These are phyloP conservation scores for Uropsilus gracilis DNA, from an alignment of 2,113 vertebrate genomes.

Conservation along the genomic window DNA sequence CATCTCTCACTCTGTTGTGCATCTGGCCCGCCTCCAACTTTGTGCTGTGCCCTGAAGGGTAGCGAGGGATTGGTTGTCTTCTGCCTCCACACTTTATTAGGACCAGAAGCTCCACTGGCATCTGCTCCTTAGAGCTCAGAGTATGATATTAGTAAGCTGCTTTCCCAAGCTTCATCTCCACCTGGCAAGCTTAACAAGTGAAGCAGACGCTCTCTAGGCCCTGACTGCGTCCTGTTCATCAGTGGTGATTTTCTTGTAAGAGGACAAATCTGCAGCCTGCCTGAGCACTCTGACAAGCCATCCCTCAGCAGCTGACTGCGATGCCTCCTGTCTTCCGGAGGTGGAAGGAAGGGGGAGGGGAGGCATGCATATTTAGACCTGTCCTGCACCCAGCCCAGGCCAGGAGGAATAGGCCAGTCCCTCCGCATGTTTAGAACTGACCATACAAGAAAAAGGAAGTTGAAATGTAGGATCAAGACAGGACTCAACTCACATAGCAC, in stretches of 20 bases:
- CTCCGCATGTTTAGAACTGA: constrained; percentile 1
- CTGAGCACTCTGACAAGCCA: neutral
- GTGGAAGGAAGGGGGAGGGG: neutral
- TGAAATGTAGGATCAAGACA: constrained; percentile 17
- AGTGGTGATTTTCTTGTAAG: constrained; percentile 8
- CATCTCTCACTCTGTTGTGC: neutral
- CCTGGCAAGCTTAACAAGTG: neutral
- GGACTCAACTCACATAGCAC: constrained; percentile 52
- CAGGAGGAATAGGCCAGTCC: fast-evolving
- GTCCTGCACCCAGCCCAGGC: neutral
- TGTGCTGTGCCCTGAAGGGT: neutral
- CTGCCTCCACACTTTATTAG: constrained; percentile 1
- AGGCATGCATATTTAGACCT: neutral
- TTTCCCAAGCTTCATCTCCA: neutral
- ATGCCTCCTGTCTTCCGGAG: constrained; percentile 27
- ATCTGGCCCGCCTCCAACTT: neutral
- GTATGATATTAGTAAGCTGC: fast-evolving
- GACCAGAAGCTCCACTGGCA: neutral
- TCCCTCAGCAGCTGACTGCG: constrained; percentile 31
- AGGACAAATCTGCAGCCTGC: constrained; percentile 23
- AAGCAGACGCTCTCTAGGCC: neutral
- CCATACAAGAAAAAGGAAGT: neutral
- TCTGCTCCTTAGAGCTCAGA: neutral
- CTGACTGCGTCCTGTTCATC: neutral
- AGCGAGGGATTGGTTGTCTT: neutral